These are phyloP conservation scores for Cerastis leucographa DNA, from an alignment of 2,888 invertebrate species.

Conservation along the genomic window DNA sequence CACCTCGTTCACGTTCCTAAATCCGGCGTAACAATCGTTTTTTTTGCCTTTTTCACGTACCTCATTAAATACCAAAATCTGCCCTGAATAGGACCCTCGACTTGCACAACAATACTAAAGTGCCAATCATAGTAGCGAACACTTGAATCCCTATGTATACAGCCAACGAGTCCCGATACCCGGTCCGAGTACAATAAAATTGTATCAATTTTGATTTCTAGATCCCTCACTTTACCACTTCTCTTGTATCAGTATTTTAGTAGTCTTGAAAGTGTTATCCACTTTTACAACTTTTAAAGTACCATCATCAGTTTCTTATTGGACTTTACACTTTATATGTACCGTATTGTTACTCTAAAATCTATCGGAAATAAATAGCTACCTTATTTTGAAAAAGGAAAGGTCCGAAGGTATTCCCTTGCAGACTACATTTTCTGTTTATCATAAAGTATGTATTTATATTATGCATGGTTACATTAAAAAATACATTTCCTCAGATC, in stretches of 20 bases:
- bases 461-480: neutral
- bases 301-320: neutral
- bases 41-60: neutral
- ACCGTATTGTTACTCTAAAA: neutral
- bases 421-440: neutral
- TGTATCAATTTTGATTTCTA: constrained; percentile 28
- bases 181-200: neutral
- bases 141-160: constrained; percentile 1
- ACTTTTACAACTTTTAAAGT: constrained; percentile 8
- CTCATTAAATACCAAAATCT: constrained; percentile 9
- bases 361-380: neutral
- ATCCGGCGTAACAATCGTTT: neutral
- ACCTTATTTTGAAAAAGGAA: neutral
- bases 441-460: neutral
- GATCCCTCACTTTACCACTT: constrained; percentile 14
- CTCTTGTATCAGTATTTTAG: constrained; percentile 28
- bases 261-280: neutral
- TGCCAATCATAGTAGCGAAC: constrained; percentile 24
- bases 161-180: constrained; percentile 2
- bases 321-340: neutral
- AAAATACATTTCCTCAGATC: neutral
- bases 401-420: constrained; percentile 18
- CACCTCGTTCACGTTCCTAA: neutral
- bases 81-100: constrained; percentile 5
- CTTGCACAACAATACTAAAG: constrained; percentile 9